Evolutionary conservation across 2,113 vertebrate species (phyloP).

Genomic region (Clarias batrachus): DNA sequence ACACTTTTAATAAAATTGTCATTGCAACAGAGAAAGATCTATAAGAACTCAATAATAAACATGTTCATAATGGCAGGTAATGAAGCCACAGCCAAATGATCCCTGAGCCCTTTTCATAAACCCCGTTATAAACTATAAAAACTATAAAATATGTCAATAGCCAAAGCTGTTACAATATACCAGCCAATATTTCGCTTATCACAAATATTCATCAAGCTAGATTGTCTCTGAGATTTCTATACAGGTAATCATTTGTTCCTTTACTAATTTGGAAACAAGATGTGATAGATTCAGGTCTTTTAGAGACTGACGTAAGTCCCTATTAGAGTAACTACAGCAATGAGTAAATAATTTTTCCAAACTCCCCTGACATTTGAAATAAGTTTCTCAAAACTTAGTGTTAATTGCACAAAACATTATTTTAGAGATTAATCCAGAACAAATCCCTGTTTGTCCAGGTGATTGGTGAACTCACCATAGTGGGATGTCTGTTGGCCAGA

Average conservation of each 20-base stretch:
- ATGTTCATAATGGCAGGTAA: background rate
- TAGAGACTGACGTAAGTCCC: background rate
- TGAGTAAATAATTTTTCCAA: background rate
- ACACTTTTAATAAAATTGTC: background rate
- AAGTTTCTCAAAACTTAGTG: background rate
- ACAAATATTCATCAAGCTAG: background rate
- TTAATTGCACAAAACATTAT: background rate
- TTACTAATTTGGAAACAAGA: background rate
- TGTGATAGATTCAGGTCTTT: background rate
- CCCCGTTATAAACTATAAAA: background rate
- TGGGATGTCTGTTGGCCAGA: slow-evolving; percentile 80
- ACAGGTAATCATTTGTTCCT: background rate
- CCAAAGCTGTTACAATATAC: background rate
- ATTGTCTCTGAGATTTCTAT: background rate
- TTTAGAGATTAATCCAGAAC: background rate
- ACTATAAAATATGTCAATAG: background rate
- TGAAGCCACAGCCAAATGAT: background rate
- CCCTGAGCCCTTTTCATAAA: background rate
- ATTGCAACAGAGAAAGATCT: background rate
- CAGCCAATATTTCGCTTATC: background rate
- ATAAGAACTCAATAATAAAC: background rate
- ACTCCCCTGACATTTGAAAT: background rate
- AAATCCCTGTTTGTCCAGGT: background rate
- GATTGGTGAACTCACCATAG: slow-evolving; percentile 77
- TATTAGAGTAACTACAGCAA: background rate